These are phyloP conservation scores for Hexactinellida sp. DNA, from an alignment of 37 sponge, comb jelly and placozoan species.

Conservation along the genomic window DNA sequence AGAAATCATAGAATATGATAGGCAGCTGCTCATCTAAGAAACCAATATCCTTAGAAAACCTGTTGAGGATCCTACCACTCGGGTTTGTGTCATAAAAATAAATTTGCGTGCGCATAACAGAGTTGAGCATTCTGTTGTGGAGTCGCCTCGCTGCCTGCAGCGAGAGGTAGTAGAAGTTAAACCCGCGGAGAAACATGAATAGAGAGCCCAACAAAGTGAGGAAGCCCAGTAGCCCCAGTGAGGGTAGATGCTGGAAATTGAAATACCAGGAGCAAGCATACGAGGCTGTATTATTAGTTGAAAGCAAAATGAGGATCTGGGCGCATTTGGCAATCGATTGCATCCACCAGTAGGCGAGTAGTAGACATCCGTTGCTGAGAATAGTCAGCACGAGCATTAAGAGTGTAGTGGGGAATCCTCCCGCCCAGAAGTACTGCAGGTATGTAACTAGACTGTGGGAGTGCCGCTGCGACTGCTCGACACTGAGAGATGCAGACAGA, in stretches of 20 bases:
- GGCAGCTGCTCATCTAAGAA: constrained; percentile 30
- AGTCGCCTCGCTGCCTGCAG: neutral
- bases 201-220: neutral
- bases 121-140: neutral
- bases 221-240: neutral
- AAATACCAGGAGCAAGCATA: neutral
- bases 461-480: neutral
- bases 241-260: neutral
- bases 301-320: neutral
- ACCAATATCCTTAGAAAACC: constrained; percentile 39
- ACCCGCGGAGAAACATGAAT: neutral
- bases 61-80: constrained; percentile 28
- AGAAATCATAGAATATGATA: constrained; percentile 13
- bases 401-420: neutral
- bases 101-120: neutral
- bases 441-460: neutral
- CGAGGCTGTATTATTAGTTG: no score
- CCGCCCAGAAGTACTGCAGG: neutral
- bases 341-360: constrained; percentile 18
- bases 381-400: neutral
- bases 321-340: neutral
- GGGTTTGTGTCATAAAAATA: constrained; percentile 42
- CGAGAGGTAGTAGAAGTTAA: neutral
- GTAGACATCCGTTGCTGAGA: neutral
- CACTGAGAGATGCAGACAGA: neutral